Base-by-base conservation (phyloP, 2,113 vertebrate genomes). In the Oreochromis aureus region DNA sequence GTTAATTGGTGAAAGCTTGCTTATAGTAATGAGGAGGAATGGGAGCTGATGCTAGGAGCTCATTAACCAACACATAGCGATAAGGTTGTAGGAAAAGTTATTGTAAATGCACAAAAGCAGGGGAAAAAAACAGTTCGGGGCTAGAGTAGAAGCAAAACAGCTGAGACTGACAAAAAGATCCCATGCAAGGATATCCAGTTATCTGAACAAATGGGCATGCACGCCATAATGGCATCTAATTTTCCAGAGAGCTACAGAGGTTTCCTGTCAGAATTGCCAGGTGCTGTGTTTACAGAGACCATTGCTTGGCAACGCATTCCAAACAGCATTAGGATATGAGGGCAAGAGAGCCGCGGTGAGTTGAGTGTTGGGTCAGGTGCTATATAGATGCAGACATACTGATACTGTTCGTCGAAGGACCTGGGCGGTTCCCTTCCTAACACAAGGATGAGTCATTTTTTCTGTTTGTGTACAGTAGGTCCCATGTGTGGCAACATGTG, bases 191-290 rank as follows among this genome's bases (percentile, higher is more conserved):
- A 90, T 84, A 83, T 81, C 80, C 69, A 86, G 58, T 87, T 93
- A 94, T 91, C 91, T 84, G 85, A 84, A 80, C 53, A 85, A 86
- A 81, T 81, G 88, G 83, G 87, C 78, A 90, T 71, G 89, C 84
- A 66, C 61, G 15, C 54, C 78, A 53, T 90, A 91, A 90, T 87
- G 89, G 86, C 89, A 87, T 87, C 84, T 94, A 83, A 89, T 92
- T 92, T 95, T 95, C 94, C 94, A 89, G 86, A 93, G 84, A 89
- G 93, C 89, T 82, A 10, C 16, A 3, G 87, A 89, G 91, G 93
- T 95, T 96, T 96, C 94, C 95, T 95, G 93, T 93, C 78, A 55
- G 84, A 93, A 91, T 91, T 95, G 92, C 95, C 96, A 96, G 95
- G 95, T 96, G 94, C 91, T 78, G 93, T 95, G 94, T 96, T 96